phyloP scores from a whole-genome alignment of 2,113 vertebrate genomes.

The Sakesphorus luctuosus region DNA sequence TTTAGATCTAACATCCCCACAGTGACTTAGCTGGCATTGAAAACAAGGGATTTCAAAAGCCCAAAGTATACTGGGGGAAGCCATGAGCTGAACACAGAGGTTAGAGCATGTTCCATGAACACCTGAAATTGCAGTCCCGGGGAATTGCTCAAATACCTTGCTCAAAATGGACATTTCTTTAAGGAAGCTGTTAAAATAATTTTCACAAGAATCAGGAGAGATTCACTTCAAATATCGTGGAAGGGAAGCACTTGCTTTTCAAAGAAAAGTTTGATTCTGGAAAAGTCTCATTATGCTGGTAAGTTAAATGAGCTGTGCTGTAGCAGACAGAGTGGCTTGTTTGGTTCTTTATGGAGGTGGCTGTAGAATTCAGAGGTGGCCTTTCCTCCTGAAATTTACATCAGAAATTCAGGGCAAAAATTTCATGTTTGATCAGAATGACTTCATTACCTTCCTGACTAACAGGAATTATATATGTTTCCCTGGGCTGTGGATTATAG shows the following conservation, averaged over 20 bases:
- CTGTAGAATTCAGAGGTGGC: neutral
- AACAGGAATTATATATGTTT: neutral
- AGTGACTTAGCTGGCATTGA: neutral
- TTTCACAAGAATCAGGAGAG: neutral
- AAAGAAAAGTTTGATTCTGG: neutral
- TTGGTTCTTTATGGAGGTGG: neutral
- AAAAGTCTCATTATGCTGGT: neutral
- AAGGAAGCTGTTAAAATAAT: neutral
- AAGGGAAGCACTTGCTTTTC: neutral
- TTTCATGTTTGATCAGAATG: neutral
- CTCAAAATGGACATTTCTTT: neutral
- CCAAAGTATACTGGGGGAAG: neutral
- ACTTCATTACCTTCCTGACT: neutral
- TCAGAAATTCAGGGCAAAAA: slow-evolving; percentile 4
- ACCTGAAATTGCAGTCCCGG: neutral
- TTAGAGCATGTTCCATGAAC: neutral
- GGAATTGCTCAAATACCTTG: neutral
- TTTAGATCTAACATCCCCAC: neutral
- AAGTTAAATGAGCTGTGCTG: neutral
- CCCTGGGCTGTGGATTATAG: neutral
- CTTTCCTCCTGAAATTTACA: neutral
- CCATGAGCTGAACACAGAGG: neutral
- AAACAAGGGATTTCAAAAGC: neutral
- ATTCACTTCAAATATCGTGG: neutral
- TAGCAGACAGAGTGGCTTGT: neutral